Evolutionary conservation across 2,797 vertebrate genomes (phyloP).

Genomic region (Sebastes oblongus): DNA sequence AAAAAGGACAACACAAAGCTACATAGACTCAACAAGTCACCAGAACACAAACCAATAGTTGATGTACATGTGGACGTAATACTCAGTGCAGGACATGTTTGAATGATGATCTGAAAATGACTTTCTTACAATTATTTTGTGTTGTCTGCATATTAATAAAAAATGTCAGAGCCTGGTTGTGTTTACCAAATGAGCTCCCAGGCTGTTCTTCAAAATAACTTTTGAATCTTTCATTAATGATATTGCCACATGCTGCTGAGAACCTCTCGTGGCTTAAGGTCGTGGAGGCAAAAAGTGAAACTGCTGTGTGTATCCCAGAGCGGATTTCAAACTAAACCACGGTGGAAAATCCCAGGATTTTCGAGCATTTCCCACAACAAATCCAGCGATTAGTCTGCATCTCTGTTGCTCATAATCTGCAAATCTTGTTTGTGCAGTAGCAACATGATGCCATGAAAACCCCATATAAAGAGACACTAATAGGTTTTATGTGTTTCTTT

Average conservation of each 20-base stretch:
- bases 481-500: not conserved
- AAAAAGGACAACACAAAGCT: not conserved
- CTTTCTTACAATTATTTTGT: not conserved
- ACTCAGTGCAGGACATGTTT: not conserved
- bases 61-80: not conserved
- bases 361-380: constrained; percentile 69
- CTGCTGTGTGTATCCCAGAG: constrained; percentile 13
- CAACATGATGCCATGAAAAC: constrained; percentile 40
- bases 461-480: constrained; percentile 20
- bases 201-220: not conserved
- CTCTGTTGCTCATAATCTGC: constrained; percentile 71
- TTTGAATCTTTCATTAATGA: not conserved
- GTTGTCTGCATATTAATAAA: not conserved
- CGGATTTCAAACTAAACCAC: constrained; percentile 66
- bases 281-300: constrained; percentile 10
- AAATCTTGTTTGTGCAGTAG: constrained; percentile 75
- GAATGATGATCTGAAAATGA: not conserved
- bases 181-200: not conserved
- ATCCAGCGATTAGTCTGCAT: constrained; percentile 74
- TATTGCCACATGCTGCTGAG: not conserved
- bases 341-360: constrained; percentile 72
- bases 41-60: not conserved
- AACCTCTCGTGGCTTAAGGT: not conserved
- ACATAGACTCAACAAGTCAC: not conserved
- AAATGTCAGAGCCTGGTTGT: not conserved